These are phyloP conservation scores for Lytechinus variegatus DNA, from an alignment of 35 echinoderm and acorn worm species.

Conservation along the genomic window DNA sequence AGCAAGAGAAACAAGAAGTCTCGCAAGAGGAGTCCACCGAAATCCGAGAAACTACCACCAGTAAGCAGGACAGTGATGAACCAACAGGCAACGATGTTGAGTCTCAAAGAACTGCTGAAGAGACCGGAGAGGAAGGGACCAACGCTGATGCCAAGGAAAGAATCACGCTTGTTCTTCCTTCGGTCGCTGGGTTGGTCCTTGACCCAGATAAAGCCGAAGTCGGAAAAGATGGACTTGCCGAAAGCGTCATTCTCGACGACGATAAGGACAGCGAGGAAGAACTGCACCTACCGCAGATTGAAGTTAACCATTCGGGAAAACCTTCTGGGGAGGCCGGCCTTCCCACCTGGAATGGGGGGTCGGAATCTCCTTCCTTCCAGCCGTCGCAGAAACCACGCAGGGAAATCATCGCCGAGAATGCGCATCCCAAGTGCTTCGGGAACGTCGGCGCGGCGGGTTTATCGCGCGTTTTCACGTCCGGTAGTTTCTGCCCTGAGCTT, in stretches of 20 bases:
- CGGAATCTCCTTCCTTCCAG: too few relatives aligned
- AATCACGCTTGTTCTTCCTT: slow-evolving; percentile 11
- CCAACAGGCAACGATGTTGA: background rate
- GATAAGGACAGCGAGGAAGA: background rate
- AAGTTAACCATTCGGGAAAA: background rate
- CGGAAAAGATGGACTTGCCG: background rate
- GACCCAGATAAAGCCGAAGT: background rate
- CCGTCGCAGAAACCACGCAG: slow-evolving; percentile 6
- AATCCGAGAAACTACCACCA: background rate
- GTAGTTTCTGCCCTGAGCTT: slow-evolving; percentile 20
- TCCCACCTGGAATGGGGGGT: background rate
- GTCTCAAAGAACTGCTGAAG: background rate
- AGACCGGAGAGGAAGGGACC: background rate
- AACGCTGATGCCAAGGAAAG: background rate
- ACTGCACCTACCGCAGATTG: background rate
- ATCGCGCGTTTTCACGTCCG: slow-evolving; percentile 42
- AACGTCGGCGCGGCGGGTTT: slow-evolving; percentile 31
- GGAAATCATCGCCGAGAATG: slow-evolving; percentile 42
- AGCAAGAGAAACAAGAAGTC: background rate
- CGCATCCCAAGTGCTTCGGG: slow-evolving; percentile 34
- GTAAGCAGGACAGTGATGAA: background rate
- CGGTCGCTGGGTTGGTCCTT: background rate
- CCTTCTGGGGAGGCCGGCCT: background rate
- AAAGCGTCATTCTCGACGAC: slow-evolving; percentile 20
- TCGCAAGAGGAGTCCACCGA: background rate